These are phyloP conservation scores for Fistularia commersonii DNA, from an alignment of 2,797 vertebrate genomes.

Conservation along the genomic window DNA sequence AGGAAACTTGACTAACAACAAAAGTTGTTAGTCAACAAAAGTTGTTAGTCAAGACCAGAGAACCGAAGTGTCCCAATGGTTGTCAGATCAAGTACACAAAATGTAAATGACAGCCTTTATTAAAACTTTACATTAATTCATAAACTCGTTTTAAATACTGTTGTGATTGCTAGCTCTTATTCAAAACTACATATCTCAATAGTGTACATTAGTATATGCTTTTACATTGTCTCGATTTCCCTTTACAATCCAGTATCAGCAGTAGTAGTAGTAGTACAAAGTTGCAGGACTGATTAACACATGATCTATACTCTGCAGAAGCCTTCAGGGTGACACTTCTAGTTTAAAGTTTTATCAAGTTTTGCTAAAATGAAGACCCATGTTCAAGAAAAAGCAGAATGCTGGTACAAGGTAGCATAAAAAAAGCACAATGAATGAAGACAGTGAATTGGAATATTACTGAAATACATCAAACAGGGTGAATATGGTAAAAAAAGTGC, in stretches of 20 bases:
- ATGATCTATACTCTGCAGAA: slow-evolving; percentile 37
- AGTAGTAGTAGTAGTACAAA: slow-evolving; percentile 23
- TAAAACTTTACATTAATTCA: slow-evolving; percentile 57
- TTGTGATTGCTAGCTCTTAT: slow-evolving; percentile 30
- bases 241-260: slow-evolving; percentile 55
- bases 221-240: slow-evolving; percentile 5
- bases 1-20: too few species aligned
- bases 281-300: slow-evolving; percentile 33
- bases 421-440: slow-evolving; percentile 29
- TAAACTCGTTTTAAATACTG: slow-evolving; percentile 44
- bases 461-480: slow-evolving; percentile 24
- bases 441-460: slow-evolving; percentile 40
- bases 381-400: slow-evolving; percentile 11
- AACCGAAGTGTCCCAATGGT: background rate
- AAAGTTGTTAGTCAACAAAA: too few species aligned
- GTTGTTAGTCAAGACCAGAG: too few species aligned
- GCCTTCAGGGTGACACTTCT: slow-evolving; percentile 39
- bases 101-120: slow-evolving; percentile 56
- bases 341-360: slow-evolving; percentile 18
- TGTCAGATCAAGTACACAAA: slow-evolving; percentile 27
- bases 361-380: slow-evolving; percentile 20
- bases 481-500: slow-evolving; percentile 36
- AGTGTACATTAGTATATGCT: slow-evolving; percentile 55
- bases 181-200: slow-evolving; percentile 27
- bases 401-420: slow-evolving; percentile 19